Evolutionary conservation across 2,888 invertebrate species (phyloP), one percentile per base, ranked within the genome.

Genomic region (Sipha maydis): DNA sequence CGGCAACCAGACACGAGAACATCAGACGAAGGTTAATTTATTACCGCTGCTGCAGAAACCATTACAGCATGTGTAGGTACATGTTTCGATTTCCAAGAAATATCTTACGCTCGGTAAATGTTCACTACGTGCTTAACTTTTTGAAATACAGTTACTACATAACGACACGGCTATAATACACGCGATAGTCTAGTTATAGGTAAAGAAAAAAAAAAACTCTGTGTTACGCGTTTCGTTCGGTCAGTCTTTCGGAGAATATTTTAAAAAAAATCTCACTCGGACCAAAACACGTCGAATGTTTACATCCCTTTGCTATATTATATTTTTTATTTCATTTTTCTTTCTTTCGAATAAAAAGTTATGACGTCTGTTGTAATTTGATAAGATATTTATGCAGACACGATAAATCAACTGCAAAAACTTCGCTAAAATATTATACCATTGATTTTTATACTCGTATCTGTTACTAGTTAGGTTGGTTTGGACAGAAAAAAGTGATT

Each of bases 1-100:
- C 14, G 14, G 2, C 48, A 48, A n/a, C 9, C 38, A 67, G n/a
- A 78, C 56, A 54, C 67, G 38, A 67, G 61, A 41, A 41, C 38
- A 67, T 38, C 67, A 28, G 67, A n/a, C 7, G 67, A 80, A 41
- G 80, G 80, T 80, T 80, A 80, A 80, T 80, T 38, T 41, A 80
- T 8, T 9, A 25, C n/a, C 4, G 61, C 48, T 48, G 48, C 48
- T n/a, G n/a, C 54, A 25, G 28, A 78, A 78, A 25, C 34, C 25
- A 34, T 25, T 48, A 48, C 14, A 14, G 48, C 11, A 14, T 48
- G 48, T 79, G 41, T 41, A 41, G 11, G 41, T 41, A 41, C 11
- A 79, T 28, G 28, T 77, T 79, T 56, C 25, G 31, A 34, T 79
- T 79, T 61, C 17, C 56, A 25, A 79, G 34, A 61, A 79, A 67